phyloP scores from a whole-genome alignment of 2,113 vertebrate species.

The Saguinus imperator region DNA sequence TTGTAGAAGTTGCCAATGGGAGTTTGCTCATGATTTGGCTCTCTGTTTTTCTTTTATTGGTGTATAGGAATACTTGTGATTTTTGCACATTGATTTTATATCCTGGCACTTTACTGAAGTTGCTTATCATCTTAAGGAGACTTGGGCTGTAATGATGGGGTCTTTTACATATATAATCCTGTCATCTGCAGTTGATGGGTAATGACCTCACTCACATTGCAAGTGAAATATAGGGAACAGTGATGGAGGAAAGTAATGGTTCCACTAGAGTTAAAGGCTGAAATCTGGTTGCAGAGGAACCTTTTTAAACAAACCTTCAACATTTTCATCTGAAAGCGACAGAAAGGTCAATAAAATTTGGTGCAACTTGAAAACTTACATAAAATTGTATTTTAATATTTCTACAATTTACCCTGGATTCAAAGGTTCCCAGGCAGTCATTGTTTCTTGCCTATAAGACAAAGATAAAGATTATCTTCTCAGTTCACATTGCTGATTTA shows the following conservation, averaged over 20 bases:
- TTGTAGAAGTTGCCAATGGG: no score
- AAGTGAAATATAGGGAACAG: not conserved
- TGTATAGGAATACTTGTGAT: no score
- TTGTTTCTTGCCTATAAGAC: not conserved
- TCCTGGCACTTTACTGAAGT: no score
- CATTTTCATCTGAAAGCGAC: not conserved
- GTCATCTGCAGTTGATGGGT: not conserved
- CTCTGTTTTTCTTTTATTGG: no score
- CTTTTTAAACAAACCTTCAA: not conserved
- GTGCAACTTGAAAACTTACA: not conserved
- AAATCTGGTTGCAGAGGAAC: not conserved
- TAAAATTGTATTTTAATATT: not conserved
- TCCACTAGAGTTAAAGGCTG: rapidly evolving
- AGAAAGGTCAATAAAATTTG: not conserved
- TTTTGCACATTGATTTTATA: no score
- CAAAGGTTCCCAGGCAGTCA: not conserved
- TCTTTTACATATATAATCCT: no score
- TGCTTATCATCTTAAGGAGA: no score
- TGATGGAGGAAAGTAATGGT: not conserved
- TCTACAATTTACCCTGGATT: not conserved
- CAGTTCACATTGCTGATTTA: not conserved
- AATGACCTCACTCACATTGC: not conserved
- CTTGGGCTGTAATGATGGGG: no score
- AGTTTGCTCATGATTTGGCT: no score
- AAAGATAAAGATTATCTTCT: not conserved